A percentile compares a stretch with the other conserved stretches of the same genome.
phyloP scores from a whole-genome alignment of 1,140 invertebrate species.

The Nomia melanderi region DNA sequence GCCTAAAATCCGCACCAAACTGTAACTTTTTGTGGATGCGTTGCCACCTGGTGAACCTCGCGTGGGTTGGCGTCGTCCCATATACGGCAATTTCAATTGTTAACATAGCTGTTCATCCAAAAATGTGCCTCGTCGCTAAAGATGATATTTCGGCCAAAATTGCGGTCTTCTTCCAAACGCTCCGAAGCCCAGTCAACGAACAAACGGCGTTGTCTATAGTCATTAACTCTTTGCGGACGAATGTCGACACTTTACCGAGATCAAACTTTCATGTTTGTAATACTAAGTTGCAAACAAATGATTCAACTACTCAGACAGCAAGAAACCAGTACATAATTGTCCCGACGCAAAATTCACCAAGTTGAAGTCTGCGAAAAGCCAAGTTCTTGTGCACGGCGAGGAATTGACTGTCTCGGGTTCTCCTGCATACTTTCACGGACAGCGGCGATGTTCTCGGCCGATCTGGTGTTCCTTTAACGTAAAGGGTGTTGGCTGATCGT shows the following conservation, averaged over 20 bases:
- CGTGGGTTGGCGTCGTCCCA: constrained; percentile 28
- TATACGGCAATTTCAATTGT: constrained; percentile 20
- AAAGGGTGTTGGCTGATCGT: constrained; percentile 8
- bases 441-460: constrained; percentile 13
- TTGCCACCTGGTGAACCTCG: constrained; percentile 28
- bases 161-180: neutral
- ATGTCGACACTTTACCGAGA: too few relatives aligned
- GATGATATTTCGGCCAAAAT: constrained; percentile 19
- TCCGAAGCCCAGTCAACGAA: constrained; percentile 11
- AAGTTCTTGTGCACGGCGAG: constrained; percentile 24
- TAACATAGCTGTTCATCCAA: constrained; percentile 1
- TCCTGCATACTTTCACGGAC: neutral
- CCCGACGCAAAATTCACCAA: constrained; percentile 29
- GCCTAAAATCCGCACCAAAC: neutral
- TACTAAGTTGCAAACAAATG: too few relatives aligned
- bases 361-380: constrained; percentile 24
- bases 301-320: too few relatives aligned
- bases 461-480: neutral
- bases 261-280: too few relatives aligned
- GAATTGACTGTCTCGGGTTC: constrained; percentile 26
- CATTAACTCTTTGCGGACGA: too few relatives aligned
- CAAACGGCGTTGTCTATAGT: constrained; percentile 2
- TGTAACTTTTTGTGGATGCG: constrained; percentile 22
- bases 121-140: constrained; percentile 20
- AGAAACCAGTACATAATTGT: too few relatives aligned